phyloP scores from a whole-genome alignment of 2,113 vertebrate genomes.

The Crotalus helleri region DNA sequence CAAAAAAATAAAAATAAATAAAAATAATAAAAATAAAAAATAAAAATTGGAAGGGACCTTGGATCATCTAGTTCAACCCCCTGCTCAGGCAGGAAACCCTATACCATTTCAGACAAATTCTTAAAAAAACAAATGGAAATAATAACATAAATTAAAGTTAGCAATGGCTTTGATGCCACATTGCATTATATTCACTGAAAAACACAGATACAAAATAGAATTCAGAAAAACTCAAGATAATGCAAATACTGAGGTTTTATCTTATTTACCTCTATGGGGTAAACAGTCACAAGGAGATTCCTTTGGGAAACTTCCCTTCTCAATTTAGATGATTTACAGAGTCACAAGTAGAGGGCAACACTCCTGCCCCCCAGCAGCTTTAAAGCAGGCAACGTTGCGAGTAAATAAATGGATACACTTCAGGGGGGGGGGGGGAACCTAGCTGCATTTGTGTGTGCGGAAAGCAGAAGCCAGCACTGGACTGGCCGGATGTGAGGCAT shows the following conservation, averaged over 20 bases:
- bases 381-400: neutral
- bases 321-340: neutral
- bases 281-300: neutral
- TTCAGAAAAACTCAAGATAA: neutral
- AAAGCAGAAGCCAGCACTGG: neutral
- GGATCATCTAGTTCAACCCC: too few relatives aligned
- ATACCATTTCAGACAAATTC: too few relatives aligned
- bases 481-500: neutral
- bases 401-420: neutral
- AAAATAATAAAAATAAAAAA: too few relatives aligned
- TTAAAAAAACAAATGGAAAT: too few relatives aligned
- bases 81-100: too few relatives aligned
- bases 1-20: too few relatives aligned
- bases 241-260: neutral
- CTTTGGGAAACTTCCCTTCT: neutral
- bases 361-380: neutral
- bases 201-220: neutral
- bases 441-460: neutral
- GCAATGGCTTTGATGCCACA: neutral
- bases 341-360: neutral
- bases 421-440: neutral
- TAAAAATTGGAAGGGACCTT: too few relatives aligned
- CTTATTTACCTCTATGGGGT: neutral
- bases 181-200: neutral
- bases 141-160: too few relatives aligned